Base-by-base conservation (phyloP, 2,113 vertebrate species). In the Bujurquina vittata region DNA sequence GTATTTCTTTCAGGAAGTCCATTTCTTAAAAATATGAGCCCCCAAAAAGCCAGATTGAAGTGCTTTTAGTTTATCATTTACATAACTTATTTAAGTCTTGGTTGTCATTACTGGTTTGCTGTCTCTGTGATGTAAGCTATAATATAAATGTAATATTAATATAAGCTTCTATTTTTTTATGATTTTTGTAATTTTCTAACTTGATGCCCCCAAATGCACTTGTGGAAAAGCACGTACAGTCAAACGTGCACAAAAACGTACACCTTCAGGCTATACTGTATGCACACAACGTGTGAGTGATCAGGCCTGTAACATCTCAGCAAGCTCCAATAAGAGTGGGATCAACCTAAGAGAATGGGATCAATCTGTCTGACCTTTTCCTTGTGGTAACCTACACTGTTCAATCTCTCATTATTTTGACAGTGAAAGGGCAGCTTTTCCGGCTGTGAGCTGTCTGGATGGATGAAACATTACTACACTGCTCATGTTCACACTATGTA, bases 341-440 rank as follows among this genome's bases (percentile, higher is more conserved):
- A 92, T 91, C 84, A 91, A 84, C 90, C 84, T 78, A 58, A 61
- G 75, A 81, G 84, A 89, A 75, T 54, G 37, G 77, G 87, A 93
- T 95, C 93, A 92, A 91, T 92, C 87, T 87, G 22, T 80, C 79
- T 92, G 92, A 93, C 90, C 91, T 92, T 95, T 92, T 84, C 75
- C 62, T 84, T 65, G 63, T 83, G 79, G 73, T 90, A 87, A 85
- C 89, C 84, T 84, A 77, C 84, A 62, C 87, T 79, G 87, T 87
- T 90, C 85, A 84, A 56, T 82, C 85, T 84, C 79, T 93, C 86
- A 88, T 93, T 93, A 88, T 89, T 91, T 91, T 84, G 72, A 84
- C 79, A 87, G 83, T 87, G 83, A 94, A 92, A 92, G 86, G 85
- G 89, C 88, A 93, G 87, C 80, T 88, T 82, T 87, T 87, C 84